phyloP scores from a whole-genome alignment of 2,113 vertebrate species.

The Hemicordylus capensis region DNA sequence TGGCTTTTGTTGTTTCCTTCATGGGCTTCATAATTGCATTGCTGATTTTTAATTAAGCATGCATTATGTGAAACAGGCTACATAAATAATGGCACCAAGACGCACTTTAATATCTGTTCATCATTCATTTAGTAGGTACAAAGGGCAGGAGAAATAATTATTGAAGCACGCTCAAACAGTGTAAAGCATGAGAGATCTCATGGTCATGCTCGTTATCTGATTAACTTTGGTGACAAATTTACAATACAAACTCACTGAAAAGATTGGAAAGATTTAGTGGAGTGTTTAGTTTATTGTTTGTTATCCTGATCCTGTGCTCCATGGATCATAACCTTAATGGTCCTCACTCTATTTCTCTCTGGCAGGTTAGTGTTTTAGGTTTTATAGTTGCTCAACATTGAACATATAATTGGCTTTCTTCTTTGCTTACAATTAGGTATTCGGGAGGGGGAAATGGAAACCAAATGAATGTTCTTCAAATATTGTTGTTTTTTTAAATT shows the following conservation, averaged over 20 bases:
- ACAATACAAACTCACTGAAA: slow-evolving; percentile 30
- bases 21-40: slow-evolving; percentile 53
- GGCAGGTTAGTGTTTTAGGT: slow-evolving; percentile 28
- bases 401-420: background rate
- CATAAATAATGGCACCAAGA: slow-evolving; percentile 62
- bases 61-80: slow-evolving; percentile 59
- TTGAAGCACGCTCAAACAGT: slow-evolving; percentile 41
- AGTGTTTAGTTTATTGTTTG: slow-evolving; percentile 32
- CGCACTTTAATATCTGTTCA: slow-evolving; percentile 61
- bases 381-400: slow-evolving; percentile 9
- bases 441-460: background rate
- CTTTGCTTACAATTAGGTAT: background rate
- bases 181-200: slow-evolving; percentile 53
- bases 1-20: slow-evolving; percentile 64
- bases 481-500: background rate
- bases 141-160: slow-evolving; percentile 66
- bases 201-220: slow-evolving; percentile 42
- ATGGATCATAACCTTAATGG: slow-evolving; percentile 26
- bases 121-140: slow-evolving; percentile 62
- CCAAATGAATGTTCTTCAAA: background rate
- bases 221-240: slow-evolving; percentile 50
- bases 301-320: slow-evolving; percentile 6
- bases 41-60: slow-evolving; percentile 70
- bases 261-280: slow-evolving; percentile 41
- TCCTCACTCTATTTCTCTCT: slow-evolving; percentile 41